These are phyloP conservation scores for Nowickia ferox DNA, from an alignment of 2,888 invertebrate species.

Conservation along the genomic window DNA sequence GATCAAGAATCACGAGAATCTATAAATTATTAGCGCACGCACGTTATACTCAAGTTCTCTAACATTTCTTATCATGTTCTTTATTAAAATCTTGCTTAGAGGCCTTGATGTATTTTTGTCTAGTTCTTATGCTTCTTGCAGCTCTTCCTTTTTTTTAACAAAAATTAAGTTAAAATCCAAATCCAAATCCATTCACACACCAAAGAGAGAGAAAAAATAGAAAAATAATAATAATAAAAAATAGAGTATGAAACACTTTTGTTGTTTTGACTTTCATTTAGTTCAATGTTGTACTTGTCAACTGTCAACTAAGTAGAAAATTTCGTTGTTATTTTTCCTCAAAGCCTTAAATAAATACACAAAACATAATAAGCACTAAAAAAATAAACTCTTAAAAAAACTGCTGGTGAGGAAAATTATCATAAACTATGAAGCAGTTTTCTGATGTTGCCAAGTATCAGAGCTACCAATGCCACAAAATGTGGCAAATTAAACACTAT, in stretches of 20 bases:
- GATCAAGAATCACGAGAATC: too few species aligned
- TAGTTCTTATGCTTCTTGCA: background rate
- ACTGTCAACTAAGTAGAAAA: slow-evolving; percentile 59
- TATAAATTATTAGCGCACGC: too few species aligned
- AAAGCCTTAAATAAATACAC: slow-evolving; percentile 49
- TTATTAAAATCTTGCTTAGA: background rate
- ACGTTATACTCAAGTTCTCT: too few species aligned
- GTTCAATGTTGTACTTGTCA: slow-evolving; percentile 68
- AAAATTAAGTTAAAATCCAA: slow-evolving; percentile 51
- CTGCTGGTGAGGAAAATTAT: slow-evolving; percentile 32
- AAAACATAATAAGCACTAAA: background rate
- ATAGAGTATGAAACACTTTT: slow-evolving; percentile 43
- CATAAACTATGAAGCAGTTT: slow-evolving; percentile 42
- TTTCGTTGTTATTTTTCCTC: slow-evolving; percentile 24
- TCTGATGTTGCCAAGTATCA: background rate
- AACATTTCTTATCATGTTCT: too few species aligned
- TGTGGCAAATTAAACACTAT: background rate
- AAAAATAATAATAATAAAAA: background rate
- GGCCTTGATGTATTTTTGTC: background rate
- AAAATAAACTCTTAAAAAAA: slow-evolving; percentile 21
- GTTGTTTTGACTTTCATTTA: slow-evolving; percentile 63
- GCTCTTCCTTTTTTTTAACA: background rate
- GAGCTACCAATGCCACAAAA: slow-evolving; percentile 15
- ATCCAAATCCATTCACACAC: too few species aligned
- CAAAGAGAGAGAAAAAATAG: background rate